Evolutionary conservation across 1,140 invertebrate genomes (phyloP).

Genomic region (Orchesella cincta): DNA sequence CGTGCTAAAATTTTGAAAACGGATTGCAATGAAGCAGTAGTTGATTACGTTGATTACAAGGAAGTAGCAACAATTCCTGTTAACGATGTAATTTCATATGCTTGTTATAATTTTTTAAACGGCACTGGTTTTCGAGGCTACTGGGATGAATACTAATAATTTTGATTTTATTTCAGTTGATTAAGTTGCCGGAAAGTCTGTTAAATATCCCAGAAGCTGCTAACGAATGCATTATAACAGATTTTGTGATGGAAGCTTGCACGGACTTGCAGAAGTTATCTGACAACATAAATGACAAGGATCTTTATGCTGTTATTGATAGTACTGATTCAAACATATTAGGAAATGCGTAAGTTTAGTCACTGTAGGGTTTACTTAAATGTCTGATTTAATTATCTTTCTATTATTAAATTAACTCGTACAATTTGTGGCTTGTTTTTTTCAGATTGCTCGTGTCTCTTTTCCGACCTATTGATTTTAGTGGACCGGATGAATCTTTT

Average conservation of each 20-base stretch:
- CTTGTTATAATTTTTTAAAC: too few species aligned
- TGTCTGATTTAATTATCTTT: too few species aligned
- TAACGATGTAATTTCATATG: too few species aligned
- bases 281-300: neutral
- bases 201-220: neutral
- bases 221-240: neutral
- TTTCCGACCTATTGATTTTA: neutral
- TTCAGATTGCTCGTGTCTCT: neutral
- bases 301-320: neutral
- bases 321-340: neutral
- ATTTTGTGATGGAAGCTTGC: neutral
- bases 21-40: neutral
- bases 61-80: too few species aligned
- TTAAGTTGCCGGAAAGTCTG: neutral
- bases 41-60: neutral
- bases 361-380: neutral
- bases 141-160: neutral
- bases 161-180: neutral
- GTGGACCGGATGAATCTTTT: neutral
- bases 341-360: neutral
- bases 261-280: neutral
- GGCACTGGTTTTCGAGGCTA: too few species aligned
- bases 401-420: too few species aligned
- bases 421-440: too few species aligned
- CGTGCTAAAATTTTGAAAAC: neutral